A percentile compares a stretch with the other conserved stretches of the same genome.
Conservation (phyloP, 1,140 invertebrate species). For the Melitaea cinxia region DNA sequence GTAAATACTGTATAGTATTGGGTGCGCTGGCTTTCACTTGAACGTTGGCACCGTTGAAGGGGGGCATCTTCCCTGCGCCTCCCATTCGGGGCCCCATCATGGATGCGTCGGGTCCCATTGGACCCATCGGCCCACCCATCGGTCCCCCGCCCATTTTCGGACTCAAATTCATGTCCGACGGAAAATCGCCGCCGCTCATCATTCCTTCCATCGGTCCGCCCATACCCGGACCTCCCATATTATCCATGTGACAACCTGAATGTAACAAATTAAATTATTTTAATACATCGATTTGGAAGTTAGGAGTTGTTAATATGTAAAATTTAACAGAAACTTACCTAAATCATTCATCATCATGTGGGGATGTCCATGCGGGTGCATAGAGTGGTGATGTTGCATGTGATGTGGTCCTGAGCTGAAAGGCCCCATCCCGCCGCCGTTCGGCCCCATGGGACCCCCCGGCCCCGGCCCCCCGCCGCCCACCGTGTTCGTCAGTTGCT, state of each 20-base stretch:
- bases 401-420: constrained; percentile 76
- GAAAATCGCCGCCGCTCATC: constrained; percentile 78
- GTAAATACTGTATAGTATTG: constrained; percentile 98
- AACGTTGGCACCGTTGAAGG: constrained; percentile 91
- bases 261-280: constrained; percentile 29
- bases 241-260: constrained; percentile 82
- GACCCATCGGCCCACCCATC: constrained; percentile 78
- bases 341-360: constrained; percentile 79
- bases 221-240: constrained; percentile 78
- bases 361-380: constrained; percentile 73
- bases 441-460: constrained; percentile 79
- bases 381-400: constrained; percentile 73
- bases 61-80: constrained; percentile 82
- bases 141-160: constrained; percentile 82
- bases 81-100: constrained; percentile 81
- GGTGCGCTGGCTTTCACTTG: constrained; percentile 98
- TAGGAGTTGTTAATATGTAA: not conserved
- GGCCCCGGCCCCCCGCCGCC: constrained; percentile 80
- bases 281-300: not conserved
- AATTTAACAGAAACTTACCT: constrained; percentile 42
- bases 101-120: constrained; percentile 75
- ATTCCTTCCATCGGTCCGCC: constrained; percentile 78
- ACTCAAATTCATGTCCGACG: constrained; percentile 83
- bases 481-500: constrained; percentile 90
- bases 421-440: constrained; percentile 83